Base-by-base conservation (phyloP, 2,888 invertebrate species). In the Schizotus pectinicornis region DNA sequence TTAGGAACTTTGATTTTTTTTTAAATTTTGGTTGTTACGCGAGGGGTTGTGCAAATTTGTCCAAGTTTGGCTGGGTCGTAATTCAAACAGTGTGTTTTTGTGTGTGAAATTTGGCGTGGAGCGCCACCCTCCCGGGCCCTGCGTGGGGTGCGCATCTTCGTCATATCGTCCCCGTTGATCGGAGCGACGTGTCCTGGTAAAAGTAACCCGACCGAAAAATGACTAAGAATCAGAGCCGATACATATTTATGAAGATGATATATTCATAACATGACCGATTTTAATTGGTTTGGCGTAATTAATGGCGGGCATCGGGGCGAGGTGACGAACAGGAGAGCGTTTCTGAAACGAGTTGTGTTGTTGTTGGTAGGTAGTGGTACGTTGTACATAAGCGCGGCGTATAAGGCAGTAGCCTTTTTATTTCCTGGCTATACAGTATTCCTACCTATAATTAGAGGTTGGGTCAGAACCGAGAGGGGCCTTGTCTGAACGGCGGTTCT, bases 201-300 rank as follows among this genome's bases (percentile, higher is more conserved):
- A 63, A 68, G 58, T 61, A 68, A 71, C 63, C 66, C 73, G 65
- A 72, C 72, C 72, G 71, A 71, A 72, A 73, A 73, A 73, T 73
- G 70, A 72, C 66, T 69, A 69, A 69, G 70, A 72, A 72, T 69
- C 69, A 66, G 60, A 70, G 64, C 68, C 67, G 63, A 70, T 72
- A 69, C 69, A 71, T 72, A 71, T 73, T 72, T 71, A 73, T 71
- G 67, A 68, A 69, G 68, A 67, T 73, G 70, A 73, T 74, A 65
- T 73, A 73, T 74, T 73, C 73, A 73, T 72, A 72, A 74, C 72
- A 67, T 67, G 71, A 70, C 67, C 70, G 70, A 68, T 71, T 74
- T 74, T 74, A 74, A 74, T 74, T 74, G 73, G 72, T 72, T 73
- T 69, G 62, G 61, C 65, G 68, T 70, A 69, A 70, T 70, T 69